These are phyloP conservation scores for Dromiciops gliroides DNA, from an alignment of 2,113 vertebrate species.

Conservation along the genomic window DNA sequence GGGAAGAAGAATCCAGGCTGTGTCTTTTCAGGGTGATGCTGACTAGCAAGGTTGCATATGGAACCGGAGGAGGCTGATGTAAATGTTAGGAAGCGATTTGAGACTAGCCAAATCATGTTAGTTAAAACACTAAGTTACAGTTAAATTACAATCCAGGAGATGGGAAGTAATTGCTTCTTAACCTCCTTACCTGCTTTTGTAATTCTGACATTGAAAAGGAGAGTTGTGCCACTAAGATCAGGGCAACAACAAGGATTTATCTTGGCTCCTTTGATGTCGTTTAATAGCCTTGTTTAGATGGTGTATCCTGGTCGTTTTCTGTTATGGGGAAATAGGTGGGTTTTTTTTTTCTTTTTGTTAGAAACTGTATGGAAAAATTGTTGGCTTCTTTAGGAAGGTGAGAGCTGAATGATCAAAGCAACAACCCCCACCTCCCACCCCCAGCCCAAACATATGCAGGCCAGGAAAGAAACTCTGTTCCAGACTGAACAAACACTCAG, in stretches of 20 bases:
- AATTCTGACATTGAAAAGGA: not conserved
- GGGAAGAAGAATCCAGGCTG: rapidly evolving
- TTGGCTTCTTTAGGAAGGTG: not conserved
- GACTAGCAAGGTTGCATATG: not conserved
- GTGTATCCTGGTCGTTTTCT: rapidly evolving
- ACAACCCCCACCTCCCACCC: not conserved
- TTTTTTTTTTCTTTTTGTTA: not conserved
- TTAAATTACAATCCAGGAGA: not conserved
- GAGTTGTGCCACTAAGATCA: rapidly evolving
- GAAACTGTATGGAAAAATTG: rapidly evolving
- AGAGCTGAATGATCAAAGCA: not conserved
- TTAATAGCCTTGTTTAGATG: not conserved
- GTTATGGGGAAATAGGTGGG: no score
- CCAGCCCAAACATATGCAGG: rapidly evolving
- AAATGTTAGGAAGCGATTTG: rapidly evolving
- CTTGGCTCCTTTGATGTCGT: not conserved
- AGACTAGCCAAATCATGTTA: not conserved
- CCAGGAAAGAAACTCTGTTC: not conserved
- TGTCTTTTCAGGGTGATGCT: rapidly evolving
- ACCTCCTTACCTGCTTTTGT: rapidly evolving
- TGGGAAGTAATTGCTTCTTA: rapidly evolving
- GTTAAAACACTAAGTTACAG: rapidly evolving
- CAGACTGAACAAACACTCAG: not conserved
- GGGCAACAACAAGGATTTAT: not conserved
- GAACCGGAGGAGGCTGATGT: not conserved